Base-by-base conservation (phyloP, 2,797 vertebrate species). In the Phaenicophaeus curvirostris region DNA sequence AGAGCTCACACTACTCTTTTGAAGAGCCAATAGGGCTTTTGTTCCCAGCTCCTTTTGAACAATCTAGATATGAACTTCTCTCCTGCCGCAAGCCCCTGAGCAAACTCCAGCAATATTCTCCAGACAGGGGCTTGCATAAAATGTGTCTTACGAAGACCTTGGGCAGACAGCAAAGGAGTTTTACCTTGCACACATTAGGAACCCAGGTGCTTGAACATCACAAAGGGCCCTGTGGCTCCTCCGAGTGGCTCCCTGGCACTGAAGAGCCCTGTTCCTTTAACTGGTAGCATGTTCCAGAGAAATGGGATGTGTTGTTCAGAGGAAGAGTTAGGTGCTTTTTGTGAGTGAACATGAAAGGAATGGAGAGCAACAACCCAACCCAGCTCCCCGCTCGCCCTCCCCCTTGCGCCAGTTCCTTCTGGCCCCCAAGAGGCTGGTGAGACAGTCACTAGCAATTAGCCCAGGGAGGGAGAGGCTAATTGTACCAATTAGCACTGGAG, bases 1-100 rank as follows among this genome's bases (percentile, higher is more conserved):
- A 63, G 63, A 95, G 67, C 90, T 78, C 77, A 91, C 65, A 85
- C 27, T 94, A 73, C 50, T 91, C 94, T 84, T 96, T 77, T 91
- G 91, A 95, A 94, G 74, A 96, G 53, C 58, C 93, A 94, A 86
- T 5, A 87, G 55, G 35, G 66, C 67, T 95, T 95, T 88, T 94
- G 72, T 91, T 96, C 77, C 44, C 39, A 84, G 39, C 55, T 82
- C 51, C 77, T 94, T 96, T 95, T 86, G 94, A 95, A 76, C 69
- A 84, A 85, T 73, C 82, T 84, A 31, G 82, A 89, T 94, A 91
- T 91, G 95, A 96, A 95, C 93, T 94, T 96, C 89, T 80, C 72
- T 92, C 65, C 46, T 62, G 37, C 42, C 0, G 0, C 42, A 84
- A 90, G 83, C 78, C 90, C 85, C 73, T 83, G 54, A 93, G 85